Conservation (phyloP, 2,113 vertebrate genomes). For the Coreoperca whiteheadi region DNA sequence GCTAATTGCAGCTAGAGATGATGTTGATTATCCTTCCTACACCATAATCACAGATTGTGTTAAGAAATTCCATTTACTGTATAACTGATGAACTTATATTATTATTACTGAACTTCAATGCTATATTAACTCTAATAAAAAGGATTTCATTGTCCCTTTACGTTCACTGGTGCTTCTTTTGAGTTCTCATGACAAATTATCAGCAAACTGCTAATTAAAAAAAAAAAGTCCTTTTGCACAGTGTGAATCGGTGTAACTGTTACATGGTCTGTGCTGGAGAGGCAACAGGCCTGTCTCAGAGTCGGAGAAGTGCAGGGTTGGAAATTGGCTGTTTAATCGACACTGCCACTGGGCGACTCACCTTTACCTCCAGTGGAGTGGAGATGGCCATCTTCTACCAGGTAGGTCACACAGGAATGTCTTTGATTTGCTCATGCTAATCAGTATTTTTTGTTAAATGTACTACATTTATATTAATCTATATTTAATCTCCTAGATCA, state of each 20-base stretch:
- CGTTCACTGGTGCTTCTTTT: conserved; percentile 4
- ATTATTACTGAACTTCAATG: not conserved
- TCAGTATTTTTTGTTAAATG: not conserved
- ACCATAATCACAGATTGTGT: not conserved
- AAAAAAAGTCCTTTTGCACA: conserved; percentile 68
- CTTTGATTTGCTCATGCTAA: not conserved
- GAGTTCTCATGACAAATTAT: not conserved
- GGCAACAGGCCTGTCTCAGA: conserved; percentile 90
- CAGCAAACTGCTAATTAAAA: not conserved
- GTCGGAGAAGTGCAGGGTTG: conserved; percentile 89
- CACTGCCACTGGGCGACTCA: conserved; percentile 90
- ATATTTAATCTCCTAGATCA: no score
- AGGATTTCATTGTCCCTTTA: not conserved
- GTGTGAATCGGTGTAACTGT: conserved; percentile 94
- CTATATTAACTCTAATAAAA: not conserved
- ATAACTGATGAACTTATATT: not conserved
- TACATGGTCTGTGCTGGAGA: conserved; percentile 98
- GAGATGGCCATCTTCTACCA: conserved; percentile 93
- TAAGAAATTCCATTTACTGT: not conserved
- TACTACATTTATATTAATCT: not conserved
- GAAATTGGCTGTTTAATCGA: conserved; percentile 96
- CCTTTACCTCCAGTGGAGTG: conserved; percentile 93
- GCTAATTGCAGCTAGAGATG: not conserved
- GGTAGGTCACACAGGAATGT: conserved; percentile 74
- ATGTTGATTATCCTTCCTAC: not conserved